Percentiles rank a stretch among this genome's conserved stretches.
Evolutionary conservation across 2,888 invertebrate species (phyloP).

Genomic region (Masnerella sp.): DNA sequence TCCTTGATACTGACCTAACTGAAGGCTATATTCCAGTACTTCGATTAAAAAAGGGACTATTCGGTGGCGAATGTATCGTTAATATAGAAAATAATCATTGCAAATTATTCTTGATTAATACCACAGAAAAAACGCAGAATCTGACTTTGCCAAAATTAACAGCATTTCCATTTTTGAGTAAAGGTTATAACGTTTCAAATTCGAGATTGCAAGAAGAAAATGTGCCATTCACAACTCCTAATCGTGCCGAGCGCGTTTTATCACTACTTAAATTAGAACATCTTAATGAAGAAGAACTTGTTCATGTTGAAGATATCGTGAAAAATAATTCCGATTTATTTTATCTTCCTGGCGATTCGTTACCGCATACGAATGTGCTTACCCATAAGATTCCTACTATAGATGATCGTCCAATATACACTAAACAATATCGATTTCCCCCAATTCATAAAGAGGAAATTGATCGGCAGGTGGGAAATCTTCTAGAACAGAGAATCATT

Average conservation of each 20-base stretch:
- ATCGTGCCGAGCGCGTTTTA: too few relatives aligned
- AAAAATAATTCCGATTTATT: conserved; percentile 4
- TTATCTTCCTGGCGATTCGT: neutral
- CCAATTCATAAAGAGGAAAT: conserved; percentile 22
- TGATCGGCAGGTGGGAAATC: neutral
- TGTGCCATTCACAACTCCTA: too few relatives aligned
- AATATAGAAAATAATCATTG: neutral
- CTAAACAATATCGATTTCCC: conserved; percentile 24
- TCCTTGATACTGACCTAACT: neutral
- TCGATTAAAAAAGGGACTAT: neutral
- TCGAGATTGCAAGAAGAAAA: too few relatives aligned
- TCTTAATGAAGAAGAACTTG: neutral
- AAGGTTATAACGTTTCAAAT: neutral
- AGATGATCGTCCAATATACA: neutral
- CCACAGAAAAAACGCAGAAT: neutral
- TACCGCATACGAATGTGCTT: neutral
- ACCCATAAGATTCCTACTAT: neutral
- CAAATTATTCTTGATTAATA: conserved; percentile 11
- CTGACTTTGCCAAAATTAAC: neutral
- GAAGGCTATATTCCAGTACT: neutral
- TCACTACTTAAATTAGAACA: neutral
- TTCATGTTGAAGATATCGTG: neutral
- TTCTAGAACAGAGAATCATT: neutral
- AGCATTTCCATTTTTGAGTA: neutral
- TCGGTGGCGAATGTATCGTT: conserved; percentile 15